phyloP scores from a whole-genome alignment of 2,113 vertebrate species.

The Dicerorhinus sumatrensis region DNA sequence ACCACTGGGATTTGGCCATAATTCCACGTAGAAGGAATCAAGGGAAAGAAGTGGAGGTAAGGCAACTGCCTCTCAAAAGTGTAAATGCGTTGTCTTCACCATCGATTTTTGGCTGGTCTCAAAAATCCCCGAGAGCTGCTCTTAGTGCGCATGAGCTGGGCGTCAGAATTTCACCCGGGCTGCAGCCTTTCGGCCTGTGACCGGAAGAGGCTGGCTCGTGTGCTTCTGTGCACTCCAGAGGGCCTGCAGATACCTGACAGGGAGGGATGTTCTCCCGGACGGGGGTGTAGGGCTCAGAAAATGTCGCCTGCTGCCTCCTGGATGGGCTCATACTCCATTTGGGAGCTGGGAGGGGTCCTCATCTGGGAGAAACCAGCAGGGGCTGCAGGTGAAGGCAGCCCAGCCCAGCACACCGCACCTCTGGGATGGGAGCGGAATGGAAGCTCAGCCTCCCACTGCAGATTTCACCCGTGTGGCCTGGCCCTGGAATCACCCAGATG shows the following conservation, averaged over 20 bases:
- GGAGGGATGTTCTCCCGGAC: neutral
- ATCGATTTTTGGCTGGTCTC: neutral
- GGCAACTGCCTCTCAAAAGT: neutral
- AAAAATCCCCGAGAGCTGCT: neutral
- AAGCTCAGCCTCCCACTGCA: neutral
- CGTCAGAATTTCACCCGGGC: neutral
- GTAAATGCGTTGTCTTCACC: constrained; percentile 22
- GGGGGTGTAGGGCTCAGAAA: neutral
- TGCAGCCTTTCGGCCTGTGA: neutral
- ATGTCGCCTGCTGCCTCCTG: neutral
- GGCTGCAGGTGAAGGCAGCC: neutral
- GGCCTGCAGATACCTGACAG: neutral
- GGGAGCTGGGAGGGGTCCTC: neutral
- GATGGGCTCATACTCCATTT: neutral
- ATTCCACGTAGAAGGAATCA: neutral
- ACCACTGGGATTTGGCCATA: neutral
- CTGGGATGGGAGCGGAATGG: neutral
- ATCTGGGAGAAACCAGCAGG: neutral
- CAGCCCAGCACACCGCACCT: neutral
- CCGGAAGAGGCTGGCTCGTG: neutral
- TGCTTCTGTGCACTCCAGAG: neutral
- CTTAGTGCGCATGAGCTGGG: neutral
- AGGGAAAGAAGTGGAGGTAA: neutral
- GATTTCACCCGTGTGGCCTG: neutral
- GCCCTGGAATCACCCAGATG: neutral